Evolutionary conservation across 2,113 vertebrate species (phyloP), one percentile per base, ranked within the genome.

Genomic region (Entomyzon cyanotis): DNA sequence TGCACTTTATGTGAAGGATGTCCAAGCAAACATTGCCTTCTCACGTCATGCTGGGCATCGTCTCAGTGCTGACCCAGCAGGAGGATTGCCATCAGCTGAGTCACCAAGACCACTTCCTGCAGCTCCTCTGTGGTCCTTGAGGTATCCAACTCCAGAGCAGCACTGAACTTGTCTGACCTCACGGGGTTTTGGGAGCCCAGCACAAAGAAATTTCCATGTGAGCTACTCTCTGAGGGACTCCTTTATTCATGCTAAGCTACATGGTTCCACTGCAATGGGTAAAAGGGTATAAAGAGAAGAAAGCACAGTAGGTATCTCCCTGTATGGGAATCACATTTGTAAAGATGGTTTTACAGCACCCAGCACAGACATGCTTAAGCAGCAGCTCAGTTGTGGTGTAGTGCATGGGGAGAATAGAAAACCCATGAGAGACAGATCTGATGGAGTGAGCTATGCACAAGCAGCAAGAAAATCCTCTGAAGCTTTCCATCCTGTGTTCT

Each of bases 21-120:
- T 41, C 71, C 71, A 91, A 63, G 90, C 67, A 88, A 78, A 42
- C 47, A 42, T 21, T 64, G 60, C 71, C 56, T 77, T 84, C 60
- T 78, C 52, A 50, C 0, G 0, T 74, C 23, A 4, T 7, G 9
- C 75, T 80, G 44, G 37, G 33, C 50, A 83, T 53, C 0, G 0
- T 28, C 75, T 91, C 75, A 35, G 0, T 47, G 70, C 82, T 91
- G 87, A 95, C 27, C 59, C 67, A 84, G 85, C 2, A 3, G 71
- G 50, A 88, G 74, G 37, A 90, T 16, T 74, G 55, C 82, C 82
- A 53, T 67, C 90, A 84, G 63, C 75, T 88, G 85, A 93, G 59
- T 95, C 94, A 94, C 82, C 47, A 58, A 84, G 82, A 81, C 39
- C 5, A 0, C 85, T 91, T 95, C 92, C 94, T 90, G 71, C 68